Evolutionary conservation across 2,113 vertebrate genomes (phyloP).

Genomic region (Okapia johnstoni): DNA sequence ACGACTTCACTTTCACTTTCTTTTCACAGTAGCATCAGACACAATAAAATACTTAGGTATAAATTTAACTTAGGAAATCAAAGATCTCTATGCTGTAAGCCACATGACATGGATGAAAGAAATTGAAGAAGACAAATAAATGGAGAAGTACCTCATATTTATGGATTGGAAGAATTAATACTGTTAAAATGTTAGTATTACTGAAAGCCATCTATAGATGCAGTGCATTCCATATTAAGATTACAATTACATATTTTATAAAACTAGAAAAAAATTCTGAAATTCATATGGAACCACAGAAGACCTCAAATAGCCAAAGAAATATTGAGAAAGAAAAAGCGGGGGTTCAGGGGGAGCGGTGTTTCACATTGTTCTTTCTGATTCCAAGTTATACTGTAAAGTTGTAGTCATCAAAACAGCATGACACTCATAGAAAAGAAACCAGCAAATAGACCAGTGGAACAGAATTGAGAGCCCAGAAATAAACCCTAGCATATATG

Average conservation of each 20-base stretch:
- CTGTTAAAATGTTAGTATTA: not conserved
- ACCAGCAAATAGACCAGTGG: not conserved
- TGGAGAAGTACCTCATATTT: not conserved
- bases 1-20: not conserved
- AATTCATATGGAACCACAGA: not conserved
- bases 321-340: not conserved
- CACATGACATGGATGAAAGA: not conserved
- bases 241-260: not conserved
- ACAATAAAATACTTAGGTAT: not conserved
- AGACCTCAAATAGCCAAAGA: not conserved
- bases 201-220: not conserved
- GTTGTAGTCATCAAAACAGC: not conserved
- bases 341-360: accelerated
- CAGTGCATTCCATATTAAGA: not conserved
- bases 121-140: not conserved
- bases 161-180: not conserved
- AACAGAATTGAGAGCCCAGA: not conserved
- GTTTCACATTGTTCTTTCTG: not conserved
- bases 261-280: not conserved
- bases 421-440: not conserved
- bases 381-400: not conserved
- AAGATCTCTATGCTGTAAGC: not conserved
- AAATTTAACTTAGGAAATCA: not conserved
- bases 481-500: not conserved
- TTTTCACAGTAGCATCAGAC: not conserved